Conservation (phyloP, 2,888 invertebrate species). For the Lymantria dispar region DNA sequence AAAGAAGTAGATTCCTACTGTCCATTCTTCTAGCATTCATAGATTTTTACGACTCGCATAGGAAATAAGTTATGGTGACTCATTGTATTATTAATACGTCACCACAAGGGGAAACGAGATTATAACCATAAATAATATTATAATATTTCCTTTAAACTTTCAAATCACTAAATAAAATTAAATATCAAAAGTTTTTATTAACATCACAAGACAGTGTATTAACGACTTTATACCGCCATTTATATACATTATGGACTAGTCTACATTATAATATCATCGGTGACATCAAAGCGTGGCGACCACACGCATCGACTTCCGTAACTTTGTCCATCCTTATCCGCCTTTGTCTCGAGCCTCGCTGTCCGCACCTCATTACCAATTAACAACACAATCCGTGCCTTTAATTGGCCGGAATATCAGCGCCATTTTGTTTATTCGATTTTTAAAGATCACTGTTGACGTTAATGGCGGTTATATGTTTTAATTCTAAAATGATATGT, state of each 20-base stretch:
- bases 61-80: too few relatives aligned
- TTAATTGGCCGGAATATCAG: slow-evolving; percentile 6
- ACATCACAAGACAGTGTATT: not conserved
- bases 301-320: slow-evolving; percentile 64
- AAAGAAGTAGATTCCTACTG: too few relatives aligned
- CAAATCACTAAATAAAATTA: not conserved
- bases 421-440: slow-evolving; percentile 5
- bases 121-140: not conserved
- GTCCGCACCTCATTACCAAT: slow-evolving; percentile 17
- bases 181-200: not conserved
- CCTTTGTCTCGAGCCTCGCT: slow-evolving; percentile 1
- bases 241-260: not conserved
- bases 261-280: slow-evolving; percentile 16
- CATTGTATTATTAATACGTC: too few relatives aligned
- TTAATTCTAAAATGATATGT: not conserved
- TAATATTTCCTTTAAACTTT: not conserved
- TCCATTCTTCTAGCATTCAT: too few relatives aligned
- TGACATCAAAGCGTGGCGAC: slow-evolving; percentile 46
- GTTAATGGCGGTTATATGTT: not conserved
- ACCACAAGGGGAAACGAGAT: too few relatives aligned
- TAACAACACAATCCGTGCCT: slow-evolving; percentile 10
- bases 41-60: too few relatives aligned
- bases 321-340: slow-evolving; percentile 28
- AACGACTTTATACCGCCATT: not conserved
- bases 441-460: slow-evolving; percentile 1